Evolutionary conservation across 1,140 invertebrate species (phyloP).

Genomic region (Penaeus chinensis): DNA sequence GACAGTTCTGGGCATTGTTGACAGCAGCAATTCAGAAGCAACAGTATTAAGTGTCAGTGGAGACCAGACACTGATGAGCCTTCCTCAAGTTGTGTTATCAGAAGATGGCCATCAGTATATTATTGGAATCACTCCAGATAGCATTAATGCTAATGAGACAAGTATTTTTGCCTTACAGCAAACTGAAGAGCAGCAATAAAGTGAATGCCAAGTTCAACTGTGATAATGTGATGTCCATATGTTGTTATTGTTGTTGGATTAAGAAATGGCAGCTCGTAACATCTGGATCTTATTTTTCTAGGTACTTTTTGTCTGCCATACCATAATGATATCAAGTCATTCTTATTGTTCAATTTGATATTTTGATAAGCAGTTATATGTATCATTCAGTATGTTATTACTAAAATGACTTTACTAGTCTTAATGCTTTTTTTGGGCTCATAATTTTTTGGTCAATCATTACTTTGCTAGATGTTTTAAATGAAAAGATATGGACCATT

Average conservation of each 20-base stretch:
- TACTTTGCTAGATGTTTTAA: no score
- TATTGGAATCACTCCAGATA: constrained; percentile 5
- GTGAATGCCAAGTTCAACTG: background rate
- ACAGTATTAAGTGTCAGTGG: background rate
- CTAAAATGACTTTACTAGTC: no score
- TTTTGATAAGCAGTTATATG: no score
- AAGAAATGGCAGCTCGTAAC: no score
- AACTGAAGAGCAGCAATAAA: background rate
- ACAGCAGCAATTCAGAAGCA: background rate
- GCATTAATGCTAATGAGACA: background rate
- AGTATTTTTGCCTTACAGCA: constrained; percentile 1
- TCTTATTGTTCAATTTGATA: no score
- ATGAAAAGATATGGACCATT: no score
- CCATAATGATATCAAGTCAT: no score
- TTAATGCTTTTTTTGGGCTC: no score
- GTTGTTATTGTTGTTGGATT: background rate
- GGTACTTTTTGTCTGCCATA: no score
- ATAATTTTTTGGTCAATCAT: no score
- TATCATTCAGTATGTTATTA: no score
- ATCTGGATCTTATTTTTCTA: no score
- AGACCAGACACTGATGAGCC: background rate
- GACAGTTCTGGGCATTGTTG: background rate
- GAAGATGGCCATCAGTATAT: constrained; percentile 20
- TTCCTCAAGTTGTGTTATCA: constrained; percentile 32
- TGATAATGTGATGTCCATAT: background rate